Conservation (phyloP, 2,888 invertebrate genomes). For the Cheilosia impressa region DNA sequence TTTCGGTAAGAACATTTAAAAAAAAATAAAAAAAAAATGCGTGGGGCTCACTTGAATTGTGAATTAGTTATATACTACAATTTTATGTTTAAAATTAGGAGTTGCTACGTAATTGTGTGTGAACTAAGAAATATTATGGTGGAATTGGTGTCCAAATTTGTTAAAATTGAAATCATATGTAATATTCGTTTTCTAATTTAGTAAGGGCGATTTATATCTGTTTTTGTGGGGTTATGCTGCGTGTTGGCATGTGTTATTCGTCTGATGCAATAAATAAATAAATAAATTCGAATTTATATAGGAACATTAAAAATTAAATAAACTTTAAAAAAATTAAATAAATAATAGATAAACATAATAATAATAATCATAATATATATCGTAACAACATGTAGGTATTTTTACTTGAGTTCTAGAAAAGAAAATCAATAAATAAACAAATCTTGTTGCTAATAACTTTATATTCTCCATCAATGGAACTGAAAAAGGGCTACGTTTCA, state of each 20-base stretch:
- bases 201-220: conserved; percentile 33
- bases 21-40: conserved; percentile 56
- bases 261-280: conserved; percentile 36
- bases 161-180: neutral
- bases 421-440: neutral
- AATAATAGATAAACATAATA: neutral
- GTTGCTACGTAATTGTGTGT: conserved; percentile 44
- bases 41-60: conserved; percentile 76
- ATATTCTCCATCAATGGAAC: neutral
- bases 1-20: neutral
- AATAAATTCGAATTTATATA: conserved; percentile 17
- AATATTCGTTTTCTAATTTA: neutral
- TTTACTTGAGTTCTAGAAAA: neutral
- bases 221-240: conserved; percentile 19
- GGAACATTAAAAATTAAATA: conserved; percentile 12
- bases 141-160: conserved; percentile 25
- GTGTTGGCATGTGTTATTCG: conserved; percentile 47
- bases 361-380: neutral
- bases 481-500: neutral
- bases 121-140: conserved; percentile 15
- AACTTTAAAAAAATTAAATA: conserved; percentile 6
- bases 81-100: conserved; percentile 17
- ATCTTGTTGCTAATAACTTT: neutral
- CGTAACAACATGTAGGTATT: conserved; percentile 7
- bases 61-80: conserved; percentile 37